phyloP scores from a whole-genome alignment of 2,797 vertebrate genomes.

The Cossypha niveicapilla region DNA sequence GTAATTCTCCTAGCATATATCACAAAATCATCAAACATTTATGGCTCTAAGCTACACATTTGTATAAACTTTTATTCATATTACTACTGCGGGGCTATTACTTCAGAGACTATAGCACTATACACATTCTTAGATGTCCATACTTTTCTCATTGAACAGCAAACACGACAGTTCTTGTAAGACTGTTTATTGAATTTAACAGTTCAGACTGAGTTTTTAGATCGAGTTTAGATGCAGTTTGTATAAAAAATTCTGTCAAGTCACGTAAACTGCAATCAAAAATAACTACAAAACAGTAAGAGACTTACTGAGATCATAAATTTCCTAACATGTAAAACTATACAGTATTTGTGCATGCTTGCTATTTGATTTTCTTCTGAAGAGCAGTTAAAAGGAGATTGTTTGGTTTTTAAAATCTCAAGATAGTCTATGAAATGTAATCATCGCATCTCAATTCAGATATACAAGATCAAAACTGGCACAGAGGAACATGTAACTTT shows the following conservation, averaged over 20 bases:
- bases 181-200: constrained; percentile 75
- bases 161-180: constrained; percentile 68
- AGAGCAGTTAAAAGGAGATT: constrained; percentile 52
- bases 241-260: constrained; percentile 52
- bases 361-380: constrained; percentile 39
- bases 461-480: constrained; percentile 61
- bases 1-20: background rate
- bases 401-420: constrained; percentile 42
- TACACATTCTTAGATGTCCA: background rate
- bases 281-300: constrained; percentile 66
- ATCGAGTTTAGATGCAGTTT: constrained; percentile 57
- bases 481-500: constrained; percentile 38
- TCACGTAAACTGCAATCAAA: constrained; percentile 73
- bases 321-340: constrained; percentile 67
- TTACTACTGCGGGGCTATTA: background rate
- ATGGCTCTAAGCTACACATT: background rate
- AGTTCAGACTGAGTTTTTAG: constrained; percentile 49
- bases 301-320: constrained; percentile 63
- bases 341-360: constrained; percentile 70
- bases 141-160: constrained; percentile 35
- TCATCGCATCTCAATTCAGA: constrained; percentile 4
- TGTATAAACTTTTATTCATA: background rate
- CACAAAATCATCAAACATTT: background rate
- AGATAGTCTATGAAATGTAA: constrained; percentile 56
- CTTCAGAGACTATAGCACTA: background rate